Evolutionary conservation across 2,797 vertebrate genomes (phyloP).

Genomic region (Melopsittacus undulatus): DNA sequence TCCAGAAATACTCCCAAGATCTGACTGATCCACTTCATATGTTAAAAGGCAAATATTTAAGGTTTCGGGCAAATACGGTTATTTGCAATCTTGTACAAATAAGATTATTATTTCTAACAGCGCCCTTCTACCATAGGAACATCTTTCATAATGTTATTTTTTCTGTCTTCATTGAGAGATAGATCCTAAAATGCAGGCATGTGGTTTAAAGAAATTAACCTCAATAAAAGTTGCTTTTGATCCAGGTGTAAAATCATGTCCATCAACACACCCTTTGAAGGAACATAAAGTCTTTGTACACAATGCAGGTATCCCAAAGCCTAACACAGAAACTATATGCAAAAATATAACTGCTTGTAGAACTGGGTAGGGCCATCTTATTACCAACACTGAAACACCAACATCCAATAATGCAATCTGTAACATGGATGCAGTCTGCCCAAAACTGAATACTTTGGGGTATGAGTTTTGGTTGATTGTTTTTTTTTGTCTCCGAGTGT

Average conservation of each 20-base stretch:
- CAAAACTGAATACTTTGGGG: neutral
- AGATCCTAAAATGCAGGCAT: neutral
- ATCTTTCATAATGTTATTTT: neutral
- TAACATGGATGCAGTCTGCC: neutral
- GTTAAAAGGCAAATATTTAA: neutral
- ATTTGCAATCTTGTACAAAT: neutral
- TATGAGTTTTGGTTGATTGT: rapidly evolving
- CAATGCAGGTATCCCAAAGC: neutral
- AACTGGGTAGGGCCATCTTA: neutral
- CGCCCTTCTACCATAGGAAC: neutral
- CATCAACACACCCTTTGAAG: neutral
- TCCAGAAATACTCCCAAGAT: neutral
- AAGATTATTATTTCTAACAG: neutral
- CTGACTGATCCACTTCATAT: neutral
- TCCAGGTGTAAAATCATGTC: neutral
- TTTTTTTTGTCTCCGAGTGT: neutral
- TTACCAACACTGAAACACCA: neutral
- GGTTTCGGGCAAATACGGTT: neutral
- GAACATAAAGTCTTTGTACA: neutral
- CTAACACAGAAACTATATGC: neutral
- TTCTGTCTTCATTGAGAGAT: neutral
- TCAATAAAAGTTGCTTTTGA: neutral
- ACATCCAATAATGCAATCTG: neutral
- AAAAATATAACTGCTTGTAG: neutral
- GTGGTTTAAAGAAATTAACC: neutral